A percentile compares a stretch with the other conserved stretches of the same genome.
phyloP scores from a whole-genome alignment of 1,140 invertebrate species.

The Piezodorus guildinii region DNA sequence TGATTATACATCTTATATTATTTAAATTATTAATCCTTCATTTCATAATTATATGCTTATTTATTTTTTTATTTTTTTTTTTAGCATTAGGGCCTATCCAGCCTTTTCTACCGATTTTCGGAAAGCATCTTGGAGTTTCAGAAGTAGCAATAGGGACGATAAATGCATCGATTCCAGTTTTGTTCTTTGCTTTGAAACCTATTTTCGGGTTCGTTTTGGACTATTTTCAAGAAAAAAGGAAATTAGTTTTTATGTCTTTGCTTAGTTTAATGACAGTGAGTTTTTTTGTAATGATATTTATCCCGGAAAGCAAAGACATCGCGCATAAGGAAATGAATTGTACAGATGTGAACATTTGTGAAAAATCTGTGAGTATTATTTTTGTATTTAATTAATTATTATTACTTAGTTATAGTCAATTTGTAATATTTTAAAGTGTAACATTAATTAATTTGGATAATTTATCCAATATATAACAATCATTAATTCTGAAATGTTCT shows the following conservation, averaged over 20 bases:
- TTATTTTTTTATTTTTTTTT: slow-evolving; percentile 31
- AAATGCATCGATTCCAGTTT: slow-evolving; percentile 51
- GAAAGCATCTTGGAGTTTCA: slow-evolving; percentile 60
- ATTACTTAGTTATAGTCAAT: too few species aligned
- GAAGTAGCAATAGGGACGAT: slow-evolving; percentile 57
- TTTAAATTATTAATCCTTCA: background rate
- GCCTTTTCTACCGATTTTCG: slow-evolving; percentile 59
- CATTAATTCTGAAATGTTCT: too few species aligned
- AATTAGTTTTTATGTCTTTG: slow-evolving; percentile 53
- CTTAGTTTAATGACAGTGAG: slow-evolving; percentile 45
- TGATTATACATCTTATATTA: background rate
- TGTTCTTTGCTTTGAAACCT: slow-evolving; percentile 61
- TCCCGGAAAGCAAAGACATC: slow-evolving; percentile 18
- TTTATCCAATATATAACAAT: too few species aligned
- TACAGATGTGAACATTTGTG: background rate
- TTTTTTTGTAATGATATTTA: slow-evolving; percentile 42
- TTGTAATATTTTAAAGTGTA: too few species aligned
- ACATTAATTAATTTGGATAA: too few species aligned
- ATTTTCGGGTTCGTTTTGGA: slow-evolving; percentile 58
- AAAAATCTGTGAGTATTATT: background rate
- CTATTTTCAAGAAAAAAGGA: slow-evolving; percentile 45
- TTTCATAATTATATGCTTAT: background rate
- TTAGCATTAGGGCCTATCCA: slow-evolving; percentile 63
- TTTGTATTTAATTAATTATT: background rate
- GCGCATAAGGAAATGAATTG: background rate